Conservation (phyloP, 2,888 invertebrate species). For the Linnaemya vulpina region DNA sequence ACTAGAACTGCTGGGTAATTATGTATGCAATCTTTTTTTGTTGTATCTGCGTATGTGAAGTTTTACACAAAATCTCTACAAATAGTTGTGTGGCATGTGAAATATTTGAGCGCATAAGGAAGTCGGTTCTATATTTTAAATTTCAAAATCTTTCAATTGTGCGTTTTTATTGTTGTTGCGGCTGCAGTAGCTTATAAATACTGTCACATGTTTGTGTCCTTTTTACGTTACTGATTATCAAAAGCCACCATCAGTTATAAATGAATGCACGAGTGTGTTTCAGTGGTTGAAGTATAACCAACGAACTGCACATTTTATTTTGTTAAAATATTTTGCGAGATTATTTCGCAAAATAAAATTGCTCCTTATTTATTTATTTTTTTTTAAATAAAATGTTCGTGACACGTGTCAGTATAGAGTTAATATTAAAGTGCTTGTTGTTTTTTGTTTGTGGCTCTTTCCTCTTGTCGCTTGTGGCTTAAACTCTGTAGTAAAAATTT, state of each 20-base stretch:
- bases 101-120: not conserved
- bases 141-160: conserved; percentile 33
- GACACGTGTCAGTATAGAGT: conserved; percentile 67
- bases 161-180: conserved; percentile 1
- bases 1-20: not conserved
- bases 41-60: not conserved
- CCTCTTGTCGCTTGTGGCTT: conserved; percentile 33
- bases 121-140: conserved; percentile 13
- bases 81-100: not conserved
- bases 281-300: conserved; percentile 39
- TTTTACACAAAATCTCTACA: not conserved
- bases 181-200: conserved; percentile 26
- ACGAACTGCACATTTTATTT: conserved; percentile 23
- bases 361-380: not conserved
- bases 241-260: conserved; percentile 44
- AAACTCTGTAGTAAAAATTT: conserved; percentile 26
- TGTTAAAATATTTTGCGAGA: conserved; percentile 42
- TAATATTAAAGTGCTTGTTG: conserved; percentile 62
- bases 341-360: conserved; percentile 47
- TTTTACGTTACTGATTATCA: conserved; percentile 45
- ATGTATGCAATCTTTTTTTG: not conserved
- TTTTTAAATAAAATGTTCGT: conserved; percentile 34
- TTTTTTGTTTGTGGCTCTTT: conserved; percentile 4
- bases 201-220: conserved; percentile 31
- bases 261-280: conserved; percentile 28